Evolutionary conservation across 2,888 invertebrate species (phyloP), one percentile per base, ranked within the genome.

Genomic region (Papilio elwesi): DNA sequence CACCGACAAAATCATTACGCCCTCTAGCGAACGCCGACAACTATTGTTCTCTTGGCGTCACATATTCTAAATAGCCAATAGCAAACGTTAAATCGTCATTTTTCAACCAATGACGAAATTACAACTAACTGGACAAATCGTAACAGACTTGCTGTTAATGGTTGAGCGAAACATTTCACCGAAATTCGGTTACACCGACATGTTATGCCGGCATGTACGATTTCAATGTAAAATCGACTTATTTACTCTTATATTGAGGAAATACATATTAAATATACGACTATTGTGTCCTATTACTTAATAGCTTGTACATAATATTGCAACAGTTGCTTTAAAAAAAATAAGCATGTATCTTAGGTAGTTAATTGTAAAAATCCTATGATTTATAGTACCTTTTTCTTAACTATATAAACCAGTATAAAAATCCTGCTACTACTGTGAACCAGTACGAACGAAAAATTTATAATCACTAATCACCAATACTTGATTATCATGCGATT

Each of bases 21-120:
- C 85, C 84, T 77, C 86, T 87, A 83, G 83, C 73, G 85, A 79
- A 81, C 79, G 80, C 90, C 93, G 92, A 90, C 87, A 88, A 77
- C 74, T 72, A 62, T 52, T 78, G 90, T 89, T 93, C 80, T 87
- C 84, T 68, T 74, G 85, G 74, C n/a, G 15, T 26, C 0, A 1
- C 9, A 11, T 26, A 3, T 6, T 12, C 13, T 10, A 53, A 71
- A 83, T 82, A 82, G 48, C 82, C 82, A 80, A 80, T 81, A 65
- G 63, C 0, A 4, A 70, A 52, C 13, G 12, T 16, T n/a, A 55
- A 11, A 11, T 26, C 7, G 0, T 4, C 0, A 0, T 0, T 0
- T 15, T 65, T 49, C 3, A 47, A 36, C 89, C 85, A 88, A 87
- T 87, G 73, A 78, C 0, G 70, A 15, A 1, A 9, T 0, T 12